phyloP scores from a whole-genome alignment of 2,797 vertebrate species.

The Malacoctenus gilli region DNA sequence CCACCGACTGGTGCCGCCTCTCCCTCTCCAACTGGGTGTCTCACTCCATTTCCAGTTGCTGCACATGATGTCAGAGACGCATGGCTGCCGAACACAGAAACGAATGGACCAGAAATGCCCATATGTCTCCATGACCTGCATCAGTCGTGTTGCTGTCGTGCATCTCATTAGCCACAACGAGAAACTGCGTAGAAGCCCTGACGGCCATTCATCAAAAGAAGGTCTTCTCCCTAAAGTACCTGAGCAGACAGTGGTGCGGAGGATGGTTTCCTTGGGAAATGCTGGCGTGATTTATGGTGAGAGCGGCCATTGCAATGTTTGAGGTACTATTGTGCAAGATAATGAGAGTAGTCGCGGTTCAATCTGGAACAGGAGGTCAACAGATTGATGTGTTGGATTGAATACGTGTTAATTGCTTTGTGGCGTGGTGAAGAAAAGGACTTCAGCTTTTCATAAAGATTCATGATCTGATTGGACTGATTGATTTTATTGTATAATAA shows the following conservation, averaged over 20 bases:
- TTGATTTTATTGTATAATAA: too few relatives aligned
- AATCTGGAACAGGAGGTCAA: conserved; percentile 23
- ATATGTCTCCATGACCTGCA: conserved; percentile 72
- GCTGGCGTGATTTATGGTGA: conserved; percentile 56
- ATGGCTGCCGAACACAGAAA: conserved; percentile 60
- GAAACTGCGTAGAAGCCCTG: conserved; percentile 34
- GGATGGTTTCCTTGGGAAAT: conserved; percentile 40
- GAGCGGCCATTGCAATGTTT: background rate
- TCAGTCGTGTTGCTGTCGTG: conserved; percentile 52
- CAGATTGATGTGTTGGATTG: conserved; percentile 3
- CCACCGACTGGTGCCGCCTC: conserved; percentile 8
- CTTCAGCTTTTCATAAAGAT: background rate
- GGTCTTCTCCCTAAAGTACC: conserved; percentile 43
- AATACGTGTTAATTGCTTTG: conserved; percentile 4
- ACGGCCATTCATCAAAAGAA: conserved; percentile 56
- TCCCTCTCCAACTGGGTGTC: conserved; percentile 4
- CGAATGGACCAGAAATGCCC: conserved; percentile 36
- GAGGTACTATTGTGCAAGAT: conserved; percentile 18
- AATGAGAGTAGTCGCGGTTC: conserved; percentile 19
- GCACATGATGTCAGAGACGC: conserved; percentile 67
- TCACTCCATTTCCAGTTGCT: conserved; percentile 53
- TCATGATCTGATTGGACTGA: too few relatives aligned
- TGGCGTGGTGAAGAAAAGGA: background rate
- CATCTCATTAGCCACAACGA: conserved; percentile 69
- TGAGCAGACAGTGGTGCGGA: conserved; percentile 35